Evolutionary conservation across 2,113 vertebrate genomes (phyloP).

Genomic region (Mormyrus lacerda): DNA sequence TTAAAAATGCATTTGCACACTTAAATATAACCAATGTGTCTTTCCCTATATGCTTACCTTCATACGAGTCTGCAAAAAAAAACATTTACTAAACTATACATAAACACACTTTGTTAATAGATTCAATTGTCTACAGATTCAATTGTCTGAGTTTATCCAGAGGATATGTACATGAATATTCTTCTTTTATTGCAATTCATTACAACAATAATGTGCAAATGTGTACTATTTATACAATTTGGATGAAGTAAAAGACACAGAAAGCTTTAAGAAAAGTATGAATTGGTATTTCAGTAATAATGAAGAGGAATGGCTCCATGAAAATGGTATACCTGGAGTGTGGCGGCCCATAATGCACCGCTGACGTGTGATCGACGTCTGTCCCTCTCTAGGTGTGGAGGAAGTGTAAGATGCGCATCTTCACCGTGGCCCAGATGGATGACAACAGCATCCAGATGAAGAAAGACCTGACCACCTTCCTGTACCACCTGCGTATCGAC

Average conservation of each 20-base stretch:
- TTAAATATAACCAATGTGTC: neutral
- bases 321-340: neutral
- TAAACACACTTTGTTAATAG: neutral
- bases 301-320: neutral
- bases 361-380: neutral
- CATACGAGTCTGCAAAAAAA: neutral
- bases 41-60: neutral
- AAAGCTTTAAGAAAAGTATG: neutral
- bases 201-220: neutral
- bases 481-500: constrained; percentile 91
- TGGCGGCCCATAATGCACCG: neutral
- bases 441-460: constrained; percentile 99
- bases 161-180: neutral
- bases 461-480: constrained; percentile 92
- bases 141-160: neutral
- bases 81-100: neutral
- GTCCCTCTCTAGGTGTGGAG: constrained; percentile 79
- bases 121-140: neutral
- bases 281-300: neutral
- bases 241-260: neutral
- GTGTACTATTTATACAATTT: neutral
- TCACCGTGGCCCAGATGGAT: constrained; percentile 96
- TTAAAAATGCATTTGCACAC: neutral
- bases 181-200: neutral
- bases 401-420: constrained; percentile 98